These are phyloP conservation scores for Plumapathes pennacea DNA, from an alignment of 92 coral and sea anemone species.

Conservation along the genomic window DNA sequence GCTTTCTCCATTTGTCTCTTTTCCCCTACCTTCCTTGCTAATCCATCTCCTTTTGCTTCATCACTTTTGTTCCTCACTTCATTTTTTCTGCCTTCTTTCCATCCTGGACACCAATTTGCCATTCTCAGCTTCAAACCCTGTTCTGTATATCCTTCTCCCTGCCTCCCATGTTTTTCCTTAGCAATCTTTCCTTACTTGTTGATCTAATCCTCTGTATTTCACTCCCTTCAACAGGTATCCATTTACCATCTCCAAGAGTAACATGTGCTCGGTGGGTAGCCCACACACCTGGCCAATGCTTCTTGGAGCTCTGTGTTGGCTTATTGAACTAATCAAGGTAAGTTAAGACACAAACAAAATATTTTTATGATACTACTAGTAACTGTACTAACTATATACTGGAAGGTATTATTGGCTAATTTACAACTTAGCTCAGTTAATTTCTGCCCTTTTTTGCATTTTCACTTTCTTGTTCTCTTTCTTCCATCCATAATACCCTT, in stretches of 20 bases:
- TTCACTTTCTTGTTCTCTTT: too few relatives aligned
- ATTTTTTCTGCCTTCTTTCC: too few relatives aligned
- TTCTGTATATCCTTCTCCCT: too few relatives aligned
- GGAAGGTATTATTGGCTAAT: neutral
- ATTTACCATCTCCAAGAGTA: slow-evolving; percentile 86
- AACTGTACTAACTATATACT: neutral
- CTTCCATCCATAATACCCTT: neutral
- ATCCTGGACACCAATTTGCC: too few relatives aligned
- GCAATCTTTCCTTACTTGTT: neutral
- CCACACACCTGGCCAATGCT: slow-evolving; percentile 96
- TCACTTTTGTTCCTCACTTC: too few relatives aligned
- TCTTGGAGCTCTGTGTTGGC: slow-evolving; percentile 94
- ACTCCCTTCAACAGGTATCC: slow-evolving; percentile 62
- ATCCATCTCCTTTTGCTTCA: too few relatives aligned
- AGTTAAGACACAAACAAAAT: neutral
- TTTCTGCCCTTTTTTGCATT: too few relatives aligned
- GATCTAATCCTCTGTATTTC: neutral
- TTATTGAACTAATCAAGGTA: slow-evolving; percentile 93
- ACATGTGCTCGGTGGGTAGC: slow-evolving; percentile 86
- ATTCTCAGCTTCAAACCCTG: too few relatives aligned
- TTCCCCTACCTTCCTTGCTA: too few relatives aligned
- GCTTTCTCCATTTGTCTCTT: too few relatives aligned
- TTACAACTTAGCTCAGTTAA: neutral
- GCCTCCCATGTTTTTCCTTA: too few relatives aligned
- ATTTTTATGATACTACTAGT: neutral